A percentile compares a stretch with the other conserved stretches of the same genome.
These are phyloP conservation scores for Neocloeon triangulifer DNA, from an alignment of 1,140 invertebrate species.

Conservation along the genomic window DNA sequence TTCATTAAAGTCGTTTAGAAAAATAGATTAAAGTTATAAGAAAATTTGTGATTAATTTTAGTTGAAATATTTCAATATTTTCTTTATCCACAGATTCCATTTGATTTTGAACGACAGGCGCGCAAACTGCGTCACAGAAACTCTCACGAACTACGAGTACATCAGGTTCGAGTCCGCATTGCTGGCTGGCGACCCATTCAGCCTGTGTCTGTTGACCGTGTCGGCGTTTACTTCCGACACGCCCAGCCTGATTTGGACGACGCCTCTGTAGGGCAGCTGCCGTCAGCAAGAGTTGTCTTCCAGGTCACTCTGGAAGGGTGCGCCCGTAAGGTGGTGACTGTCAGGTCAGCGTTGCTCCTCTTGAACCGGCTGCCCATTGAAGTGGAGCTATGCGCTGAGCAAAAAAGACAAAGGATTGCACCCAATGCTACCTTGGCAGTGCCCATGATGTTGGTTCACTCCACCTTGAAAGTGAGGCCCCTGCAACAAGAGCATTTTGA, in stretches of 20 bases:
- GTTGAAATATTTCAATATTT: constrained; percentile 6
- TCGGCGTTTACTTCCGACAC: constrained; percentile 79
- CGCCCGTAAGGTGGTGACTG: constrained; percentile 84
- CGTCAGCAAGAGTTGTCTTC: constrained; percentile 54
- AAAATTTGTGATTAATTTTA: constrained; percentile 16
- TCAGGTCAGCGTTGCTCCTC: constrained; percentile 69
- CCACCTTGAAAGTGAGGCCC: too few species aligned
- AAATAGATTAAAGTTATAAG: constrained; percentile 9
- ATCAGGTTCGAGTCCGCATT: constrained; percentile 69
- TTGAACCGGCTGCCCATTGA: constrained; percentile 49
- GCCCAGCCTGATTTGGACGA: constrained; percentile 26
- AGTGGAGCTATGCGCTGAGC: too few species aligned
- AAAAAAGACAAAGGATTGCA: too few species aligned
- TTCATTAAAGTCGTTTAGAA: too few species aligned
- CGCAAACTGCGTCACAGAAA: constrained; percentile 50
- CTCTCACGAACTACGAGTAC: constrained; percentile 53
- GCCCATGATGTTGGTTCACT: too few species aligned
- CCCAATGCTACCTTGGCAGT: too few species aligned
- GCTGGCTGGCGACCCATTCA: constrained; percentile 72
- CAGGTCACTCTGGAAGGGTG: constrained; percentile 78
- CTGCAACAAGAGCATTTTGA: too few species aligned
- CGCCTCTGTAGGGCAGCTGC: constrained; percentile 12
- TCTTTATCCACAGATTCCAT: constrained; percentile 7
- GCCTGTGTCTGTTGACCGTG: constrained; percentile 84
- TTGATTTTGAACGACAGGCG: constrained; percentile 10